Evolutionary conservation across 2,888 invertebrate species (phyloP).

Genomic region (Dryobotodes eremita): DNA sequence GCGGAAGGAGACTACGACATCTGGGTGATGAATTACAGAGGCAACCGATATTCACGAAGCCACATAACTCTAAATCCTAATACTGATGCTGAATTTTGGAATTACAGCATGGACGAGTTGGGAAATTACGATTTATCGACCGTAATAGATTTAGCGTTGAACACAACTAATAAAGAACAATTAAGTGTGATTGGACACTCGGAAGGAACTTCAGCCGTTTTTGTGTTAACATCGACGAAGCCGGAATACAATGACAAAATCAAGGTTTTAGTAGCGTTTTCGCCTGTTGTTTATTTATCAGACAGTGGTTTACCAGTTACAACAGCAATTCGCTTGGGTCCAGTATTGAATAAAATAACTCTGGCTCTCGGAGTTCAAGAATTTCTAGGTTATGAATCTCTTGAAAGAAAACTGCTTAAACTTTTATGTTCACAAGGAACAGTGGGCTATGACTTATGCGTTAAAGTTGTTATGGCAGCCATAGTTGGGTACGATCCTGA

Average conservation of each 20-base stretch:
- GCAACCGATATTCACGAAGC: constrained; percentile 49
- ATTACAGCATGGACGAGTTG: constrained; percentile 52
- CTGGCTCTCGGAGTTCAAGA: constrained; percentile 20
- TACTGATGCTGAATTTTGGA: constrained; percentile 39
- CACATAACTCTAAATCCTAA: constrained; percentile 46
- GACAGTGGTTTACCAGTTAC: constrained; percentile 14
- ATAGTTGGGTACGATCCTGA: constrained; percentile 23
- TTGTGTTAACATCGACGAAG: constrained; percentile 39
- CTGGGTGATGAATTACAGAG: constrained; percentile 54
- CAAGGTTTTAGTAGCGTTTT: constrained; percentile 33
- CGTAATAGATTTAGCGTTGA: constrained; percentile 42
- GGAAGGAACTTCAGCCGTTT: constrained; percentile 35
- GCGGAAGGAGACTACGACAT: constrained; percentile 41
- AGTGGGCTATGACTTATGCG: constrained; percentile 45
- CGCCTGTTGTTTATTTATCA: constrained; percentile 37
- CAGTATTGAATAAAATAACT: constrained; percentile 12
- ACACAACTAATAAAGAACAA: constrained; percentile 16
- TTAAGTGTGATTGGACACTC: constrained; percentile 49
- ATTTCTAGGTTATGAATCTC: constrained; percentile 41
- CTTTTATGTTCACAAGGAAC: constrained; percentile 42
- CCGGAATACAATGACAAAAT: constrained; percentile 51
- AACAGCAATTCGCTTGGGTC: constrained; percentile 3
- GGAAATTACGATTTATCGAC: constrained; percentile 46
- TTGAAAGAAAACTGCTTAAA: neutral
- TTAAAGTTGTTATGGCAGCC: neutral